These are phyloP conservation scores for Stomatorhinus ivindoensis DNA, from an alignment of 2,113 vertebrate species.

Conservation along the genomic window DNA sequence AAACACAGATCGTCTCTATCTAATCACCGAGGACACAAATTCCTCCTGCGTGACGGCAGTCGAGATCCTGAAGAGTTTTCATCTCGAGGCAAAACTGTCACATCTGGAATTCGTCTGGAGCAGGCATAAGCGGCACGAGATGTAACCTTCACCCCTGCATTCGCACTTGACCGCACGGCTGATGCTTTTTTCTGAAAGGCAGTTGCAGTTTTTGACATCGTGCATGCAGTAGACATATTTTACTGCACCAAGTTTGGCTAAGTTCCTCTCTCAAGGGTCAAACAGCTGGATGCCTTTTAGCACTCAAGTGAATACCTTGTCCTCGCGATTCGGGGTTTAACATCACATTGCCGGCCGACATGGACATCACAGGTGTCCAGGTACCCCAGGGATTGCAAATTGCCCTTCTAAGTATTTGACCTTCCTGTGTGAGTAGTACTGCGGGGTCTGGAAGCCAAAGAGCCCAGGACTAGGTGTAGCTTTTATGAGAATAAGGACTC, in stretches of 20 bases:
- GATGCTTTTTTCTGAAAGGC: not conserved
- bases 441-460: not conserved
- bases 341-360: not conserved
- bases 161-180: not conserved
- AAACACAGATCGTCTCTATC: constrained; percentile 42
- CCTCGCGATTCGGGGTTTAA: not conserved
- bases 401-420: not conserved
- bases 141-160: constrained; percentile 13
- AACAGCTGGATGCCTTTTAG: not conserved
- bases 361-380: not conserved
- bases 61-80: constrained; percentile 30
- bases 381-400: not conserved
- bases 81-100: constrained; percentile 34
- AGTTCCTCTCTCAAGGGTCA: not conserved
- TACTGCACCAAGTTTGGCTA: not conserved
- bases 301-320: not conserved
- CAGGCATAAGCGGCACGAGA: constrained; percentile 28
- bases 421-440: not conserved
- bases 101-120: constrained; percentile 39
- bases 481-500: not conserved
- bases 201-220: not conserved
- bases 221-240: not conserved
- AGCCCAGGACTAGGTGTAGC: not conserved
- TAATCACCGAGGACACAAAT: constrained; percentile 39
- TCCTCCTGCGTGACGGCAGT: constrained; percentile 40